Percentiles rank a stretch among this genome's conserved stretches.
Conservation (phyloP, 1,140 invertebrate genomes). For the Myzus persicae region DNA sequence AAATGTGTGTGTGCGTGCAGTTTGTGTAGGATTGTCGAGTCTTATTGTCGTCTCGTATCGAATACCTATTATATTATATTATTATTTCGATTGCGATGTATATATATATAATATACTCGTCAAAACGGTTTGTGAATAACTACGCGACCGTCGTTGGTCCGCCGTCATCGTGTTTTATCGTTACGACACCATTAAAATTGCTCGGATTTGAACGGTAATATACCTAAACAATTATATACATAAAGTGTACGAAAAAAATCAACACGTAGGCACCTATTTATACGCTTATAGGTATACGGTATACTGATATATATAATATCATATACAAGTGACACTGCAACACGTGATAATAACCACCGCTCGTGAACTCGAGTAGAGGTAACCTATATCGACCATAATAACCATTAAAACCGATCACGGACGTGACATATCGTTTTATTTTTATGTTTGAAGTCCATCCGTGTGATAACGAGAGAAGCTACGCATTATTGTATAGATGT, state of each 20-base stretch:
- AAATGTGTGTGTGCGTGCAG: neutral
- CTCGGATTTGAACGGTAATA: slow-evolving; percentile 2
- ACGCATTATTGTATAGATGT: neutral
- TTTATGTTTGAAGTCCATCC: neutral
- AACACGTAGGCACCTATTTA: neutral
- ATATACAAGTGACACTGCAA: neutral
- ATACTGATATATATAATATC: neutral
- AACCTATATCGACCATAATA: neutral
- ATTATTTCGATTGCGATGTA: neutral
- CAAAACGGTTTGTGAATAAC: slow-evolving; percentile 15
- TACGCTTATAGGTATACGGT: no score
- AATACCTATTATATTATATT: slow-evolving; percentile 8
- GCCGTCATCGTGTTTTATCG: neutral
- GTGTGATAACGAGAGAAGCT: neutral
- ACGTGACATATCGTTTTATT: neutral
- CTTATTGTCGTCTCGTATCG: neutral
- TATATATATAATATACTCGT: neutral
- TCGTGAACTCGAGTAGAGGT: neutral
- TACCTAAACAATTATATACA: neutral
- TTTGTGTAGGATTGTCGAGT: neutral
- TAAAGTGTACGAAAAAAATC: neutral
- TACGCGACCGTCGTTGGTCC: neutral
- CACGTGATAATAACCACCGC: neutral
- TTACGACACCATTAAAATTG: neutral
- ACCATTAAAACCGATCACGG: neutral